Evolutionary conservation across 2,888 invertebrate species (phyloP).

Genomic region (Orthonevra nobilis): DNA sequence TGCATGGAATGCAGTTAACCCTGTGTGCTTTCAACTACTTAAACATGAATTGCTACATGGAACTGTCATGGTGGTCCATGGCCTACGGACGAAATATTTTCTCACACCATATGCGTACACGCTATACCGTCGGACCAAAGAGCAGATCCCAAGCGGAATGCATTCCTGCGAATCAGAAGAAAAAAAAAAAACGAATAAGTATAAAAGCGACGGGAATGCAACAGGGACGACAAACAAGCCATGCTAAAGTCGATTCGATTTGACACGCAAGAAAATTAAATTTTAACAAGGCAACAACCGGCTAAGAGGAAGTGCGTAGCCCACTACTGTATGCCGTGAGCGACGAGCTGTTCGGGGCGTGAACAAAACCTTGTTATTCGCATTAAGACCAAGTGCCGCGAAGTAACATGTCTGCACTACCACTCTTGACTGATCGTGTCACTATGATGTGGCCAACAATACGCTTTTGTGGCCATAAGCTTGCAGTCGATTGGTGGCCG

Average conservation of each 20-base stretch:
- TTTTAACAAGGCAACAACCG: slow-evolving; percentile 35
- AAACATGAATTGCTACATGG: slow-evolving; percentile 29
- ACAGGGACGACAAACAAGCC: slow-evolving; percentile 53
- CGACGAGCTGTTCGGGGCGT: slow-evolving; percentile 58
- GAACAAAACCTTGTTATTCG: slow-evolving; percentile 62
- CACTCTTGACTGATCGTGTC: slow-evolving; percentile 56
- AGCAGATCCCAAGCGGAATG: too few relatives aligned
- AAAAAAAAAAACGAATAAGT: slow-evolving; percentile 6
- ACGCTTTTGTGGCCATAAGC: slow-evolving; percentile 29
- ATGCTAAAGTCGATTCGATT: slow-evolving; percentile 43
- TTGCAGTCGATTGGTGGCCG: slow-evolving; percentile 51
- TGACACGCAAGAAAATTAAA: slow-evolving; percentile 54
- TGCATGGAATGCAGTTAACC: slow-evolving; percentile 31
- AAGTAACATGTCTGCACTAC: slow-evolving; percentile 29
- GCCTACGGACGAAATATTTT: slow-evolving; percentile 56
- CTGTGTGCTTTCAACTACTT: slow-evolving; percentile 29
- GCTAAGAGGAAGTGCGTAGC: slow-evolving; percentile 39
- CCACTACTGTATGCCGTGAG: slow-evolving; percentile 20
- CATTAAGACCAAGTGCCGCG: slow-evolving; percentile 39
- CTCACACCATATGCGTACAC: slow-evolving; percentile 51
- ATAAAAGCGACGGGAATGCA: slow-evolving; percentile 10
- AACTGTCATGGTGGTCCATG: slow-evolving; percentile 53
- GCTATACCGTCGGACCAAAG: slow-evolving; percentile 4
- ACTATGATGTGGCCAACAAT: slow-evolving; percentile 58
- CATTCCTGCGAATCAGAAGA: slow-evolving; percentile 7